A percentile compares a stretch with the other conserved stretches of the same genome.
These are phyloP conservation scores for Tholera decimalis DNA, from an alignment of 2,888 invertebrate genomes.

Conservation along the genomic window DNA sequence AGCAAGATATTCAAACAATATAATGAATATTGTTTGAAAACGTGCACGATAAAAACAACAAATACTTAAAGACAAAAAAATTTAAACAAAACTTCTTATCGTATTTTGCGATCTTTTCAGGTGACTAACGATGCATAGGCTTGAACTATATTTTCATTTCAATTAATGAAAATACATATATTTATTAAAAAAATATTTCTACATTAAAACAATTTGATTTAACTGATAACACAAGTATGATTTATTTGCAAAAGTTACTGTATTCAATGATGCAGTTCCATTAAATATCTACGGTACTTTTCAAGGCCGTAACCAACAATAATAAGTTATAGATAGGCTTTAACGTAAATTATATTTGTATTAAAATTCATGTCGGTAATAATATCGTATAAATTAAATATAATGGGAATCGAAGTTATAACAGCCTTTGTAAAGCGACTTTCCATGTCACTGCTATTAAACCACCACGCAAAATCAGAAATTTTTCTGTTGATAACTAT, in stretches of 20 bases:
- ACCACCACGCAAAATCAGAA: background rate
- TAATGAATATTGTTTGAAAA: too few species aligned
- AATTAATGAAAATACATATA: background rate
- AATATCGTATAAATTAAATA: slow-evolving; percentile 39
- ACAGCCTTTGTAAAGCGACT: slow-evolving; percentile 1
- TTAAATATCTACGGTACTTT: slow-evolving; percentile 22
- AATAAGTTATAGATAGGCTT: slow-evolving; percentile 11
- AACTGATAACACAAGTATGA: background rate
- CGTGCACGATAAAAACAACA: too few species aligned
- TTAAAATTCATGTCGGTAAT: slow-evolving; percentile 36
- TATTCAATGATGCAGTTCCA: slow-evolving; percentile 29
- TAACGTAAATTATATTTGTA: slow-evolving; percentile 28
- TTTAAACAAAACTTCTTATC: too few species aligned
- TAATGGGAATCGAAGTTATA: slow-evolving; percentile 17
- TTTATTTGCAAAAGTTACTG: slow-evolving; percentile 4
- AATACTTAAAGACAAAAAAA: too few species aligned
- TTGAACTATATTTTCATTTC: background rate
- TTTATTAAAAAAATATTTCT: background rate
- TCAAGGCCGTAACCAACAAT: slow-evolving; percentile 36
- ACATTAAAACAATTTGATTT: background rate
- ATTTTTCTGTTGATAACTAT: background rate
- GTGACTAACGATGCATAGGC: too few species aligned
- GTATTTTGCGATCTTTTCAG: too few species aligned
- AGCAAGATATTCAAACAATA: too few species aligned
- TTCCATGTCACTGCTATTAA: slow-evolving; percentile 4